phyloP scores from a whole-genome alignment of 2,797 vertebrate species.

The Fringilla coelebs region DNA sequence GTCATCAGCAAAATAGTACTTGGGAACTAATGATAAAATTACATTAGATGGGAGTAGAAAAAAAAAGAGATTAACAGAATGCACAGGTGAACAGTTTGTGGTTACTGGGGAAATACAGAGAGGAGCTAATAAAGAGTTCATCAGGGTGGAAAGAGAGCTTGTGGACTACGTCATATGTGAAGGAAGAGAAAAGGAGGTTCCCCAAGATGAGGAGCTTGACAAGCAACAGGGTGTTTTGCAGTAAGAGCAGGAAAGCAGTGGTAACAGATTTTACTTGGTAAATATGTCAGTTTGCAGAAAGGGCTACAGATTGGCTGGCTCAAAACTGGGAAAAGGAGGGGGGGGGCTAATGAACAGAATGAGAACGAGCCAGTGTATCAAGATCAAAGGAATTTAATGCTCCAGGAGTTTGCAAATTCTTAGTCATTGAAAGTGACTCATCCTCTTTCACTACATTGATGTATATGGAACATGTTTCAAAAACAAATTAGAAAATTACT shows the following conservation, averaged over 20 bases:
- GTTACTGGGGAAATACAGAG: background rate
- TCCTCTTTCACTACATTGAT: background rate
- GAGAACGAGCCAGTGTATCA: conserved; percentile 5
- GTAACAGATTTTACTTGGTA: conserved; percentile 51
- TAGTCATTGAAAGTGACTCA: conserved; percentile 28
- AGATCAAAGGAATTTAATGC: conserved; percentile 38
- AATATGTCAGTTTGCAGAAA: conserved; percentile 53
- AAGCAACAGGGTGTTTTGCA: conserved; percentile 25
- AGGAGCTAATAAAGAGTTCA: background rate
- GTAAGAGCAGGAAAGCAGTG: background rate
- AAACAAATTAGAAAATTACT: background rate
- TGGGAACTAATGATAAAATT: background rate
- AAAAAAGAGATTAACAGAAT: background rate
- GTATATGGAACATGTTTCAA: background rate
- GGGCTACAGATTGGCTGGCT: conserved; percentile 45
- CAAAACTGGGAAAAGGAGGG: conserved; percentile 36
- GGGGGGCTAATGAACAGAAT: conserved; percentile 20
- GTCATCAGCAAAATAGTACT: background rate
- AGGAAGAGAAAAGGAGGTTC: background rate
- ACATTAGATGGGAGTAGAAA: background rate
- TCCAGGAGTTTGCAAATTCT: conserved; percentile 36
- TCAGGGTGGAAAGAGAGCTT: background rate
- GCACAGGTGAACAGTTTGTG: background rate
- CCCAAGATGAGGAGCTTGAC: background rate
- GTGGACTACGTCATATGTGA: background rate